Evolutionary conservation across 2,113 vertebrate species (phyloP), one percentile per base, ranked within the genome.

Genomic region (Xenus cinereus): DNA sequence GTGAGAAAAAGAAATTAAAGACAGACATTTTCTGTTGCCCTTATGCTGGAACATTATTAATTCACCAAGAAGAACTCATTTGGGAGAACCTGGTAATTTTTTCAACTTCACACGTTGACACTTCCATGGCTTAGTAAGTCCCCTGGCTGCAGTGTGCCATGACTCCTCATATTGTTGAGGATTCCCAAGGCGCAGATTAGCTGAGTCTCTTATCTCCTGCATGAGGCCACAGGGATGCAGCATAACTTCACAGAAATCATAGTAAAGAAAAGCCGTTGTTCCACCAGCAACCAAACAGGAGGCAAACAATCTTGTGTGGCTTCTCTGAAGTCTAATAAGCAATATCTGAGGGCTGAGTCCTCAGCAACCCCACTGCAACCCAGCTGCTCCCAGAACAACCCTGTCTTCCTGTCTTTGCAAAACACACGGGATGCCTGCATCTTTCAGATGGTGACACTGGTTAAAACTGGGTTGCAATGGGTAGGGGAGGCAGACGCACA

Each of bases 71-170:
- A 76, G 53, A 90, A 81, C 18, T 79, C 66, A 83, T 91, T 28
- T 79, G 89, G 84, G 91, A 95, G 45, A 87, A 39, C n/a, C 87
- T 94, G 79, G 63, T 74, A 91, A 90, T 85, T 87, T 95, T 46
- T 50, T 89, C 64, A 63, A 3, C 75, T 94, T 95, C 64, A 21
- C 57, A 62, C 35, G 54, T 56, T 95, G 91, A 90, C 63, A 86
- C 39, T 95, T 96, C 68, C 53, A 7, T 59, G 66, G 84, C 60
- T 97, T 89, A 66, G 73, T 43, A 73, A 69, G 67, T 94, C 54
- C 73, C 75, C 74, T 90, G 78, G 54, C 79, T 93, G 53, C 66
- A 82, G 54, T 1, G 2, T 72, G 23, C 83, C 57, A 24, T 68
- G 95, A 82, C 62, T 92, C 26, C 81, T 93, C 30, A 0, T 63